Conservation (phyloP, 2,113 vertebrate species). For the Gracilinanus agilis region DNA sequence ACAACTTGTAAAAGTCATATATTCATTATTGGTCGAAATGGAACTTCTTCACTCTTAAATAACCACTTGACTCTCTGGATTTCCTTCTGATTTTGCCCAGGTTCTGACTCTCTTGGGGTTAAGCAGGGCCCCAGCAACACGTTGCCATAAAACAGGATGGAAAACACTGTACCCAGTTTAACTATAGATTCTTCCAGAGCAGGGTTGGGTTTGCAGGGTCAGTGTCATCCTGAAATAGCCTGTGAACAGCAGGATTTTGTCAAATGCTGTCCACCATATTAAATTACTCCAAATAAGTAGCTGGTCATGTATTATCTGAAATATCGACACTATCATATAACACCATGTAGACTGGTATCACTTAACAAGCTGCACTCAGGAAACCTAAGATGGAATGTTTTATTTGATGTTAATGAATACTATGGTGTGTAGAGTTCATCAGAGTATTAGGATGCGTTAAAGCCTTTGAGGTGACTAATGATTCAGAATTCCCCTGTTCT, state of each 20-base stretch:
- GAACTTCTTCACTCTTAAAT: not conserved
- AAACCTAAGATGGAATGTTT: constrained; percentile 59
- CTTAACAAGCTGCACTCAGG: constrained; percentile 63
- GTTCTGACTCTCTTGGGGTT: constrained; percentile 57
- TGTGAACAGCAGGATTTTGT: constrained; percentile 62
- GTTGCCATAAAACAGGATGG: constrained; percentile 66
- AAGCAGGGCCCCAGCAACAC: constrained; percentile 60
- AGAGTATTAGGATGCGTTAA: constrained; percentile 68
- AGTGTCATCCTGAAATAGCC: constrained; percentile 70
- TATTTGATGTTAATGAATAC: constrained; percentile 58
- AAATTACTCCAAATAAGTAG: constrained; percentile 71
- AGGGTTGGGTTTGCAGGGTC: constrained; percentile 55
- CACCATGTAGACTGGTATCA: constrained; percentile 45
- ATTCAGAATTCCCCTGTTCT: constrained; percentile 28
- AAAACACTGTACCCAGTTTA: constrained; percentile 66
- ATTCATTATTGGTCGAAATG: not conserved
- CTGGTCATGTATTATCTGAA: constrained; percentile 76
- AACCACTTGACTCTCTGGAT: not conserved
- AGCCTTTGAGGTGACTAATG: constrained; percentile 54
- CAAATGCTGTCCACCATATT: constrained; percentile 63
- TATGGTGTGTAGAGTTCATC: constrained; percentile 48
- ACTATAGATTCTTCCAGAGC: constrained; percentile 62
- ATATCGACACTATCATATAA: constrained; percentile 66
- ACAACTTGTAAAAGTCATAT: constrained; percentile 49
- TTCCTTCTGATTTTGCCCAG: not conserved